A percentile compares a stretch with the other conserved stretches of the same genome.
Evolutionary conservation across 2,888 invertebrate species (phyloP).

Genomic region (Megamerina dolium): DNA sequence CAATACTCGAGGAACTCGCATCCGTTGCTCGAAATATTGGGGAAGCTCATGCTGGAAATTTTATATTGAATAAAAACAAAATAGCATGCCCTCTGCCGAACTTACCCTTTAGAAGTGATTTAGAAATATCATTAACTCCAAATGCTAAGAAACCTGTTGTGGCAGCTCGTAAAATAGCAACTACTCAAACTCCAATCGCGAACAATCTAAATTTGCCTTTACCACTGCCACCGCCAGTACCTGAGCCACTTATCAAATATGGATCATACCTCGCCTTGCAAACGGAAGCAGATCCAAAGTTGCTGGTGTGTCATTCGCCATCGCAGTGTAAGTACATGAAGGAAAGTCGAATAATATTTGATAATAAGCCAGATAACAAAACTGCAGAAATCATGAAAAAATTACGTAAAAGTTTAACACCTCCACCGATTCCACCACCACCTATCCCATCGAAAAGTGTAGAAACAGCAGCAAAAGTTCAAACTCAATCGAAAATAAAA

Average conservation of each 20-base stretch:
- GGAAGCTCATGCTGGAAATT: constrained; percentile 26
- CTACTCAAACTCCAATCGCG: constrained; percentile 16
- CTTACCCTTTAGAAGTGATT: constrained; percentile 50
- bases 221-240: constrained; percentile 17
- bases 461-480: constrained; percentile 36
- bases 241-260: constrained; percentile 15
- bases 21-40: constrained; percentile 54
- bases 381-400: constrained; percentile 40
- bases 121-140: constrained; percentile 33
- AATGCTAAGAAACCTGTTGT: neutral
- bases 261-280: constrained; percentile 57
- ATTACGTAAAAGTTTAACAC: constrained; percentile 42
- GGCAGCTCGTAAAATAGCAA: neutral
- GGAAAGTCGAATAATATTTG: constrained; percentile 43
- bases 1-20: constrained; percentile 63
- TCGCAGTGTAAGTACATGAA: constrained; percentile 61
- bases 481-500: constrained; percentile 19
- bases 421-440: constrained; percentile 38
- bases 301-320: constrained; percentile 66
- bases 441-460: constrained; percentile 41
- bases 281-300: constrained; percentile 56
- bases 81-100: constrained; percentile 54
- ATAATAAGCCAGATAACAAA: constrained; percentile 33
- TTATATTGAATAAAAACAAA: constrained; percentile 21
- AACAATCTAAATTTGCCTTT: constrained; percentile 4